These are phyloP conservation scores for Rhinolophus ferrumequinum DNA, from an alignment of 2,113 vertebrate genomes.

Conservation along the genomic window DNA sequence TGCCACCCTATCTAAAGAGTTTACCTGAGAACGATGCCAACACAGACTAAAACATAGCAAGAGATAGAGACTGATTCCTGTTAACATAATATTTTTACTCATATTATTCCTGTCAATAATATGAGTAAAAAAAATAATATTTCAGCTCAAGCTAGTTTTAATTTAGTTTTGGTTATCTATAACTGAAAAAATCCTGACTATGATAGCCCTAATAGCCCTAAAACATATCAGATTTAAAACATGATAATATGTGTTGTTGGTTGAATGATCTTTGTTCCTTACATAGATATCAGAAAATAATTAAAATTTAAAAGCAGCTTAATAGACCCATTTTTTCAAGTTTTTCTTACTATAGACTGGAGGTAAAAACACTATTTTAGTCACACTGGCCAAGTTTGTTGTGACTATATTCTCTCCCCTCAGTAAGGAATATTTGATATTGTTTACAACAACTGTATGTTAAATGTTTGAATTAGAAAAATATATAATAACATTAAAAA, in stretches of 20 bases:
- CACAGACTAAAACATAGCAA: background rate
- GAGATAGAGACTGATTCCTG: background rate
- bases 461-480: too few species aligned
- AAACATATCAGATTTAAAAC: background rate
- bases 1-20: background rate
- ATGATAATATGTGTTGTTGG: background rate
- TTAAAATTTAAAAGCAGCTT: background rate
- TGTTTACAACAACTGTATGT: background rate
- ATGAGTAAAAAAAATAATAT: background rate
- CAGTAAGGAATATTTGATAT: conserved; percentile 38
- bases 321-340: background rate
- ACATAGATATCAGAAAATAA: background rate
- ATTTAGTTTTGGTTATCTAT: background rate
- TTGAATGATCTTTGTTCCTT: background rate
- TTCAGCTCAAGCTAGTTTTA: background rate
- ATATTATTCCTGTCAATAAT: too few species aligned
- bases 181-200: background rate
- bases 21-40: background rate
- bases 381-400: background rate
- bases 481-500: too few species aligned
- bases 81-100: background rate
- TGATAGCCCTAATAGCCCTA: background rate
- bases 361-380: too few species aligned
- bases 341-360: background rate
- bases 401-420: background rate